These are phyloP conservation scores for Andrena praecox DNA, from an alignment of 2,888 invertebrate species.

Conservation along the genomic window DNA sequence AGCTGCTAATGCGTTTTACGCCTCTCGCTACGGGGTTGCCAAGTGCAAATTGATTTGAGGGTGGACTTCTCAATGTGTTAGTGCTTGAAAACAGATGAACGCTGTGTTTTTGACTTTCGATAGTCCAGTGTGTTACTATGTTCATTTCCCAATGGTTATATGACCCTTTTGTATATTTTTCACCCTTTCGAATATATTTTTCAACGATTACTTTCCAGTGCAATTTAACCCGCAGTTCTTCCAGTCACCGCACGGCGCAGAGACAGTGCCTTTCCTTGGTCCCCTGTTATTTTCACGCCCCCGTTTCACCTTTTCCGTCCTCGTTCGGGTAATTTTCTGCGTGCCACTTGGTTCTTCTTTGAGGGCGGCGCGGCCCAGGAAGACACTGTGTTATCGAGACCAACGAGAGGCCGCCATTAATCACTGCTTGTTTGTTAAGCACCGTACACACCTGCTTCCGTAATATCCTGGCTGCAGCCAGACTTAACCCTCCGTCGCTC, in stretches of 20 bases:
- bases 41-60: too few species aligned
- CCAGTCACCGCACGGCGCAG: slow-evolving; percentile 16
- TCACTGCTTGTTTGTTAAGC: slow-evolving; percentile 84
- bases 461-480: slow-evolving; percentile 74
- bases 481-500: slow-evolving; percentile 47
- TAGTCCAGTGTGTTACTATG: too few species aligned
- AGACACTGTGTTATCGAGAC: slow-evolving; percentile 79
- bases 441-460: slow-evolving; percentile 81
- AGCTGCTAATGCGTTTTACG: too few species aligned
- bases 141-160: neutral
- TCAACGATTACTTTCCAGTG: too few species aligned
- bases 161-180: neutral
- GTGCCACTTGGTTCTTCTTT: slow-evolving; percentile 67
- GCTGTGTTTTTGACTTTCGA: too few species aligned
- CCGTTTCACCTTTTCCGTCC: neutral
- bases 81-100: too few species aligned
- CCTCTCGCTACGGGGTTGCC: too few species aligned
- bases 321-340: slow-evolving; percentile 27
- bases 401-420: slow-evolving; percentile 80
- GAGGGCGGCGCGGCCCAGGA: slow-evolving; percentile 73
- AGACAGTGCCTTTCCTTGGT: neutral
- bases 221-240: neutral
- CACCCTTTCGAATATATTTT: neutral
- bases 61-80: too few species aligned
- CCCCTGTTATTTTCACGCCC: slow-evolving; percentile 9